A percentile compares a stretch with the other conserved stretches of the same genome.
phyloP scores from a whole-genome alignment of 2,113 vertebrate species.

The Poeciliopsis retropinna region DNA sequence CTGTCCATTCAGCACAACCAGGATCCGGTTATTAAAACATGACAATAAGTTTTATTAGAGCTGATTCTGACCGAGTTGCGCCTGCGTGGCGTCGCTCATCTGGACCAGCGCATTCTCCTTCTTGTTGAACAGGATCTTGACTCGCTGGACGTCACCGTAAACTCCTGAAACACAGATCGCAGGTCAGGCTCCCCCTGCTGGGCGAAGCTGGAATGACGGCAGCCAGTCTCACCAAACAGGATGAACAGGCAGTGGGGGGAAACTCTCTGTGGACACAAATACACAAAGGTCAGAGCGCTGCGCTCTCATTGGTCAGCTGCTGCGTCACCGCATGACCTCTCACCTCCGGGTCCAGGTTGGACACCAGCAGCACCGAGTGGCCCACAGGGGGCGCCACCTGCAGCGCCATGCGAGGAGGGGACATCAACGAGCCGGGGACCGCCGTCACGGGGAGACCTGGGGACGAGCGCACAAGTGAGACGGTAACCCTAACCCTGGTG shows the following conservation, averaged over 20 bases:
- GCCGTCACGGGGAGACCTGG: constrained; percentile 51
- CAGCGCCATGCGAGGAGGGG: constrained; percentile 47
- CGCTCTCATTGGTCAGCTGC: constrained; percentile 8
- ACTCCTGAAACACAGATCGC: constrained; percentile 45
- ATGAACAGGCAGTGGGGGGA: constrained; percentile 65
- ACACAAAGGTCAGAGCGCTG: not conserved
- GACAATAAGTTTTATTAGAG: not conserved
- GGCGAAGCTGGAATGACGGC: rapidly evolving
- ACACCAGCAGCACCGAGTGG: constrained; percentile 64
- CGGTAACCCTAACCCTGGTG: not conserved
- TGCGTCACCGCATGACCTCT: constrained; percentile 34
- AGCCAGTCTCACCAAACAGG: constrained; percentile 56
- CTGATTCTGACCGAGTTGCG: constrained; percentile 55
- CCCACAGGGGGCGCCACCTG: constrained; percentile 50
- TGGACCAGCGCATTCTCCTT: constrained; percentile 65
- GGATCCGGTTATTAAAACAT: too few species aligned
- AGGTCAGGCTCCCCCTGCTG: constrained; percentile 33
- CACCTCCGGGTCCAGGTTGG: constrained; percentile 68
- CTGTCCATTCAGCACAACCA: too few species aligned
- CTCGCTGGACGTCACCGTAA: constrained; percentile 65
- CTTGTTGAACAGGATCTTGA: constrained; percentile 69
- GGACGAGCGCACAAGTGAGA: not conserved
- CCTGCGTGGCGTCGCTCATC: constrained; percentile 63
- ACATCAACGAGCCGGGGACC: constrained; percentile 47
- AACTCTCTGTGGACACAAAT: constrained; percentile 47